Evolutionary conservation across 2,113 vertebrate species (phyloP).

Genomic region (Aix galericulata): DNA sequence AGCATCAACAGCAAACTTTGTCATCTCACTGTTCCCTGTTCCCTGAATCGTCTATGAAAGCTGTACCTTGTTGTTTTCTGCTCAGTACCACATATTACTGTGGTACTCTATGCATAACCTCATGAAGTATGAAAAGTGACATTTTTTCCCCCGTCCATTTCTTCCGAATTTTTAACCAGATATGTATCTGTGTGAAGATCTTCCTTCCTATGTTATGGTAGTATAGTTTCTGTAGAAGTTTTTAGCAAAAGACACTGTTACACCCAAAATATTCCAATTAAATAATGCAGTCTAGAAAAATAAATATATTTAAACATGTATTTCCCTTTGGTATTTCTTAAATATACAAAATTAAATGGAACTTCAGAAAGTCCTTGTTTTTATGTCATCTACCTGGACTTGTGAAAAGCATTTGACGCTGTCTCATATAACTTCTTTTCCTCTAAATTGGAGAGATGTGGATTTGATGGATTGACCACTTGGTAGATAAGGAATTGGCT

Average conservation of each 20-base stretch:
- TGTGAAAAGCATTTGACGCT: neutral
- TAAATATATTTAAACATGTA: neutral
- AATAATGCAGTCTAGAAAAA: neutral
- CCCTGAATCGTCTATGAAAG: neutral
- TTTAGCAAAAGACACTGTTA: neutral
- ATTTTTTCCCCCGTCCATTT: neutral
- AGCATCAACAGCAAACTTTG: neutral
- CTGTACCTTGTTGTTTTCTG: fast-evolving
- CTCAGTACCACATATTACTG: neutral
- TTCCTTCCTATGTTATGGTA: neutral
- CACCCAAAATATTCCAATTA: neutral
- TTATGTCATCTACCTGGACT: neutral
- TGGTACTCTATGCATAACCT: neutral
- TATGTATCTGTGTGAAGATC: neutral
- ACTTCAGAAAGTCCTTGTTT: neutral
- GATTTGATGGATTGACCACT: neutral
- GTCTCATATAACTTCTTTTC: neutral
- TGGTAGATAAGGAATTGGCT: neutral
- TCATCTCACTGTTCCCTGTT: neutral
- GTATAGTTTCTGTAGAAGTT: neutral
- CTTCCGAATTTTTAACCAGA: neutral
- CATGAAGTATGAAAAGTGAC: neutral
- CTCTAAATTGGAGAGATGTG: neutral
- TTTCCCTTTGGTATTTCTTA: neutral
- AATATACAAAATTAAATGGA: neutral